Conservation (phyloP, 2,113 vertebrate species). For the Sebastes schlegelii region DNA sequence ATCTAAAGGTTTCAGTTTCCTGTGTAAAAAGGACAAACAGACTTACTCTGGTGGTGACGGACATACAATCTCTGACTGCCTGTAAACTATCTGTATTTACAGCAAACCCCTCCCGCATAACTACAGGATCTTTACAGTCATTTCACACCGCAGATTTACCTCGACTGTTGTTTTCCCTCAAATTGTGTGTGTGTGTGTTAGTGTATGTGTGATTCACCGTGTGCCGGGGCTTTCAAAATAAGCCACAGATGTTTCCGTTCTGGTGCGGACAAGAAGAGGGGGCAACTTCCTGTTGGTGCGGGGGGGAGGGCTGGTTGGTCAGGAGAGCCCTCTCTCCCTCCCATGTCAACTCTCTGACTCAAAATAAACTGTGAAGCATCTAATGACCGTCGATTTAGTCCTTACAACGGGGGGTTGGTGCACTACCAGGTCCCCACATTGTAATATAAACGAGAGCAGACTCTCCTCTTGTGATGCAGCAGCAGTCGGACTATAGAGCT, state of each 20-base stretch:
- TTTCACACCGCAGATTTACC: slow-evolving; percentile 17
- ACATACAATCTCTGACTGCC: not conserved
- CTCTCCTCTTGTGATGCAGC: not conserved
- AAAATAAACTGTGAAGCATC: not conserved
- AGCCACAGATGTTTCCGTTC: slow-evolving; percentile 86
- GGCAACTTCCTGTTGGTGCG: slow-evolving; percentile 79
- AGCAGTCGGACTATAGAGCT: not conserved
- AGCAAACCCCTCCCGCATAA: not conserved
- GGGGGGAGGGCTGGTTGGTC: slow-evolving; percentile 51
- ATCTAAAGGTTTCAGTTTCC: not conserved
- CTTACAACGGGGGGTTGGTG: not conserved
- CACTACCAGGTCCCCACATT: not conserved
- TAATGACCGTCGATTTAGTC: not conserved
- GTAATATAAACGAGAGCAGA: not conserved
- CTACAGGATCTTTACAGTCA: not conserved
- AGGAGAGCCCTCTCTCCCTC: slow-evolving; percentile 32
- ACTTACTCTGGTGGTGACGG: too few relatives aligned
- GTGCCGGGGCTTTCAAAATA: slow-evolving; percentile 80
- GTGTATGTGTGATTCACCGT: slow-evolving; percentile 46
- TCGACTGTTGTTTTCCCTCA: slow-evolving; percentile 25
- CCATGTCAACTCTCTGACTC: not conserved
- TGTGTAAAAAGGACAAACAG: not conserved
- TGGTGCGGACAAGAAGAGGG: slow-evolving; percentile 65
- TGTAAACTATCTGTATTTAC: not conserved
- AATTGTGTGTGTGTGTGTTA: slow-evolving; percentile 33